Base-by-base conservation (phyloP, 1,140 invertebrate species). In the Paralvinella palmiformis region DNA sequence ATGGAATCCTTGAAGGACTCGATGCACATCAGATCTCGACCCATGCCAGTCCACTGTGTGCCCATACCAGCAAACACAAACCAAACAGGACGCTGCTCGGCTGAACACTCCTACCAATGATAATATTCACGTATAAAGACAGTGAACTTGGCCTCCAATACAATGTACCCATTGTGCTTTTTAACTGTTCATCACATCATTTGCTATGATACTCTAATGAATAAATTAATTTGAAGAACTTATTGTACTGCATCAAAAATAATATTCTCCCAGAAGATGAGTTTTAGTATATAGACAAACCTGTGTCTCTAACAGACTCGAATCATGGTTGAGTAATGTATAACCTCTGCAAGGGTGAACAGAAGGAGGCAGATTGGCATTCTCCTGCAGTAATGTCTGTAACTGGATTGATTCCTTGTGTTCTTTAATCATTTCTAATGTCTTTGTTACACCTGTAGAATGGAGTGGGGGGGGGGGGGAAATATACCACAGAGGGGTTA, bases 31-130 rank as follows among this genome's bases (percentile, higher is more conserved):
- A 98, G 81, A 24, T 89, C 84, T 73, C 87, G 87, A 4, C 86
- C 94, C 94, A 98, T 98, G 65, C 91, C 92, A 50, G 88, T 83
- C 94, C 94, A 98, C 82, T 99, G 95, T 37, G 89, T 88, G 13
- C 95, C 96, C 94, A 98, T 97, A 36, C 95, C 96, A 53, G 93
- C 90, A 80, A 95, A 98, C 37, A 98, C 84, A 78, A 87, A 96
- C 91, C 93, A 98, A 29, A 98, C 80, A 1, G 93, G 93, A 31
- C 90, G 85, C 29, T 48, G 29, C 59, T 61, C 64, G 0, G 32
- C 10, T n/a, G n/a, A n/a, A n/a, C n/a, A n/a, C n/a, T n/a, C n/a
- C n/a, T n/a, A n/a, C n/a, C n/a, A n/a, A n/a, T n/a, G n/a, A 41
- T 41, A 44, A 44, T 44, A 13, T 44, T 44, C 48, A n/a, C 27